Base-by-base conservation (phyloP, 2,888 invertebrate genomes). In the Heliconius ismenius region DNA sequence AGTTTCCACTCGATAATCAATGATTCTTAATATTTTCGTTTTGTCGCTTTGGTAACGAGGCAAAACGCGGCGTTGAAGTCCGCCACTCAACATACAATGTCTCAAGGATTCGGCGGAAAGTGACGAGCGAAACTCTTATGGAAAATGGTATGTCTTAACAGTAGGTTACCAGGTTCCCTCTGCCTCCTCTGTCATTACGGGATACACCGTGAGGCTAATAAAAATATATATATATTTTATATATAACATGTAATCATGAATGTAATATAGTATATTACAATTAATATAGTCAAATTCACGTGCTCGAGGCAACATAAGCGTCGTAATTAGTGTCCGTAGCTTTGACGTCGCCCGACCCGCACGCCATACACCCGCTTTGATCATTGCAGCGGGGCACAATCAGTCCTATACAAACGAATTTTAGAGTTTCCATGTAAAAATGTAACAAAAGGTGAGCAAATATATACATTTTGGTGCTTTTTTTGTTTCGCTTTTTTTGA, bases 281-380 rank as follows among this genome's bases (percentile, higher is more conserved):
- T n/a, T n/a, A n/a, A n/a, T n/a, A n/a, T 70, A n/a, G 58, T 58
- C 70, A 70, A 70, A 70, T 58, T 70, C 58, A 70, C 32, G n/a
- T 4, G 32, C 49, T 24, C 43, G 49, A 62, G 62, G 36, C 18
- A 54, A 49, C 63, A 36, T 63, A 43, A 36, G 64, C 65, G 24
- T 39, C 49, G 32, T 75, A 75, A 75, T 75, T 75, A 70, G 63
- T 62, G 70, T 39, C 58, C 64, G 24, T 24, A 58, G 70, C 76
- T 65, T 76, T 76, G 72, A 43, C 58, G 69, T 76, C 58, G 65
- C 64, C 76, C 24, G 39, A 39, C 72, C 64, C 76, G 76, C 39
- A 72, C 76, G n/a, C 43, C 26, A 24, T 63, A 26, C 54, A 15
- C 63, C 21, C 26, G 58, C 73, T 76, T 76, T 76, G 76, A 76